These are phyloP conservation scores for Chaetops frenatus DNA, from an alignment of 2,113 vertebrate species.

Conservation along the genomic window DNA sequence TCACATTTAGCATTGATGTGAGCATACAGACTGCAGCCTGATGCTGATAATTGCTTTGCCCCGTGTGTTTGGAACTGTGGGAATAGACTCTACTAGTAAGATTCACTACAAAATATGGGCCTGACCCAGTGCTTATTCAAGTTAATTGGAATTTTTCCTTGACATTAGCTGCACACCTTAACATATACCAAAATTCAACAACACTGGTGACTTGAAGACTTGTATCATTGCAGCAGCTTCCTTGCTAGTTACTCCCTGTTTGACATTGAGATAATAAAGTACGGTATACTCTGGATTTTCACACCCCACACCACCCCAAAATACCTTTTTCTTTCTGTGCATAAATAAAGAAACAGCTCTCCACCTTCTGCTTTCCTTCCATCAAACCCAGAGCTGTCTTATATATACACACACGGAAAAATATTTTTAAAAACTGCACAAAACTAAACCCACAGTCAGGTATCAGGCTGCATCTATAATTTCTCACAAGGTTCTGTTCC, in stretches of 20 bases:
- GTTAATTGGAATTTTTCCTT: not conserved
- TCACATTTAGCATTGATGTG: not conserved
- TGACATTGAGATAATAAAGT: not conserved
- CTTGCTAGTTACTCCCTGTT: not conserved
- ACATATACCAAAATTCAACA: not conserved
- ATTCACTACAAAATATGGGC: not conserved
- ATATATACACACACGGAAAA: not conserved
- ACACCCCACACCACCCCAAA: not conserved
- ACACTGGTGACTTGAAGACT: not conserved
- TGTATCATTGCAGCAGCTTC: not conserved
- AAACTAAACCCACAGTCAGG: not conserved
- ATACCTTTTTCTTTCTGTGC: not conserved
- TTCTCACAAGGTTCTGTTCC: not conserved
- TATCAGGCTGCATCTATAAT: not conserved
- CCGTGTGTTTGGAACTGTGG: not conserved
- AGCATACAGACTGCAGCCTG: not conserved
- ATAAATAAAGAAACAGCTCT: not conserved
- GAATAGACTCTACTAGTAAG: not conserved
- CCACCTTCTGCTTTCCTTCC: not conserved
- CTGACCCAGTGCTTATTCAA: not conserved
- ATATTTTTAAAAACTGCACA: not conserved
- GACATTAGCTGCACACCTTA: not conserved
- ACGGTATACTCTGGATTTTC: not conserved
- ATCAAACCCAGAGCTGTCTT: not conserved
- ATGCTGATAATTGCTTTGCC: not conserved